Percentiles rank a stretch among this genome's conserved stretches.
Evolutionary conservation across 2,888 invertebrate species (phyloP).

Genomic region (Eupithecia exiguata): DNA sequence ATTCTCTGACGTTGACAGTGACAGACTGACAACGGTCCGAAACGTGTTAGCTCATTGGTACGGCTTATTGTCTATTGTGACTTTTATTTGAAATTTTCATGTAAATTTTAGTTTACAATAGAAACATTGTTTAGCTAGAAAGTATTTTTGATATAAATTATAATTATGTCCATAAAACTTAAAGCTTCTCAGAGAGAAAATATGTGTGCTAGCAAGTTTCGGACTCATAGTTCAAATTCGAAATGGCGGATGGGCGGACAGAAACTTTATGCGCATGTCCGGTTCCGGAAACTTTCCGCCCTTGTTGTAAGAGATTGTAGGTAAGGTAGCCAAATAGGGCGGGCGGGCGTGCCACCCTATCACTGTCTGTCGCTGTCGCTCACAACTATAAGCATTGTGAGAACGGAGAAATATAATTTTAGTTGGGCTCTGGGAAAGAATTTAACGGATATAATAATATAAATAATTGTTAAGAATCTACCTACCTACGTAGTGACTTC

Average conservation of each 20-base stretch:
- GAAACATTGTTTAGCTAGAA: background rate
- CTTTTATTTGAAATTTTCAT: background rate
- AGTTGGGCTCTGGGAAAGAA: background rate
- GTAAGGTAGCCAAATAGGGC: background rate
- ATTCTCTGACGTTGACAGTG: constrained; percentile 13
- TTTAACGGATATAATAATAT: background rate
- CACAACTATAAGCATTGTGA: background rate
- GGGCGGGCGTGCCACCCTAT: background rate
- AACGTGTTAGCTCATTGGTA: background rate
- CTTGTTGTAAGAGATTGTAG: background rate
- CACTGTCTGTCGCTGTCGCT: background rate
- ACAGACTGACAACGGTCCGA: constrained; percentile 22
- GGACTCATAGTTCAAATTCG: background rate
- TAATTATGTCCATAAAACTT: background rate
- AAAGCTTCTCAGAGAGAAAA: background rate
- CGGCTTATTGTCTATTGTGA: background rate
- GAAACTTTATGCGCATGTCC: constrained; percentile 28
- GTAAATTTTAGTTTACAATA: background rate
- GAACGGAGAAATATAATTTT: background rate
- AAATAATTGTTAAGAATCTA: background rate
- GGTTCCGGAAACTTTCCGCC: constrained; percentile 13
- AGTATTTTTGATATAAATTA: background rate
- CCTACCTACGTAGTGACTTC: background rate
- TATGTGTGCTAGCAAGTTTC: background rate
- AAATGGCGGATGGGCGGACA: background rate